Evolutionary conservation across 2,888 invertebrate genomes (phyloP).

Genomic region (Drosophila incognita): DNA sequence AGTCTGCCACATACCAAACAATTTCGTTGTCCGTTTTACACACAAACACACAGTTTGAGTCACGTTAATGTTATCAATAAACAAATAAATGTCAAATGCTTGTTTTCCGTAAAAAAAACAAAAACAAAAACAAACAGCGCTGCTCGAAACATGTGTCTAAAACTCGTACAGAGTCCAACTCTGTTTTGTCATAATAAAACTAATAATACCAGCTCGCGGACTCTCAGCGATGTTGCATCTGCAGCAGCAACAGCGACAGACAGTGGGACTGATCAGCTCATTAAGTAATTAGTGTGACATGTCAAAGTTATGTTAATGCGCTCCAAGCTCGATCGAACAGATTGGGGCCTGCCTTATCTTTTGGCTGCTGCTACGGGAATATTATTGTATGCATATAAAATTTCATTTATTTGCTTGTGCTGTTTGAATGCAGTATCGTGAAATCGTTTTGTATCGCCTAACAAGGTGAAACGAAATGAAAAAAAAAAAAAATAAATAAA

Average conservation of each 20-base stretch:
- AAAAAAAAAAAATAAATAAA: constrained; percentile 2
- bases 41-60: constrained; percentile 64
- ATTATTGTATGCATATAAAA: constrained; percentile 66
- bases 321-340: constrained; percentile 57
- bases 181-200: constrained; percentile 30
- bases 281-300: constrained; percentile 85
- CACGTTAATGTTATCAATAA: constrained; percentile 62
- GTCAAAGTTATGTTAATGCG: constrained; percentile 82
- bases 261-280: constrained; percentile 68
- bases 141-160: constrained; percentile 37
- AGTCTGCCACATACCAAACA: constrained; percentile 33
- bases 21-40: constrained; percentile 31
- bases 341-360: constrained; percentile 71
- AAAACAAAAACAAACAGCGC: neutral
- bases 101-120: constrained; percentile 39
- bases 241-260: constrained; percentile 4
- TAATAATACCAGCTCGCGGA: constrained; percentile 37
- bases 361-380: constrained; percentile 47
- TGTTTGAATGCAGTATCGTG: constrained; percentile 53
- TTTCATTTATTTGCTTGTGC: constrained; percentile 61
- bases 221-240: constrained; percentile 1
- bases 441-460: constrained; percentile 72
- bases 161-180: constrained; percentile 18
- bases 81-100: constrained; percentile 65
- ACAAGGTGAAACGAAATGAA: constrained; percentile 76